Conservation (phyloP, 2,113 vertebrate genomes). For the Tachysurus fulvidraco region DNA sequence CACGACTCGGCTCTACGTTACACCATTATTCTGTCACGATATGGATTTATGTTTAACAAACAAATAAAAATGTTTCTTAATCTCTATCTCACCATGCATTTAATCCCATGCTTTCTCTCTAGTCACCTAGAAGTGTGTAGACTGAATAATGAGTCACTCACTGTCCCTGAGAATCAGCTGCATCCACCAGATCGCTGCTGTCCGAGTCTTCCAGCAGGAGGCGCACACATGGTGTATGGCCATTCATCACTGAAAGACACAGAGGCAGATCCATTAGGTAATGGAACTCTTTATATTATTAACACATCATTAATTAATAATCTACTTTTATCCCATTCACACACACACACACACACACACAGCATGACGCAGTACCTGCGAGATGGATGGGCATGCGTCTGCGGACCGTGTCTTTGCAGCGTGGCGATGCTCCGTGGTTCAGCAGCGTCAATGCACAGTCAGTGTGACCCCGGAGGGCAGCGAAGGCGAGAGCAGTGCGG, state of each 20-base stretch:
- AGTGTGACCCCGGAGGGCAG: slow-evolving; percentile 84
- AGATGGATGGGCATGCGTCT: slow-evolving; percentile 87
- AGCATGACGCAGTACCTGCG: slow-evolving; percentile 74
- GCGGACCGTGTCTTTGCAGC: slow-evolving; percentile 79
- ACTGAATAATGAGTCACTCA: slow-evolving; percentile 70
- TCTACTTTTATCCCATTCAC: not conserved
- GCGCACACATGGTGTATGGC: slow-evolving; percentile 89
- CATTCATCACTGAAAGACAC: slow-evolving; percentile 85
- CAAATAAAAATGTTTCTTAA: not conserved
- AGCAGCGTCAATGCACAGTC: slow-evolving; percentile 92
- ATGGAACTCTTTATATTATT: not conserved
- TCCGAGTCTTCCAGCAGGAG: slow-evolving; percentile 89
- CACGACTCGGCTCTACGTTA: not conserved
- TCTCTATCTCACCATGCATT: too few relatives aligned
- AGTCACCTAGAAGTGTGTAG: not conserved
- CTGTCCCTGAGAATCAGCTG: slow-evolving; percentile 93
- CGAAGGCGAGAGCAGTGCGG: slow-evolving; percentile 87
- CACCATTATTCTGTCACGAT: not conserved
- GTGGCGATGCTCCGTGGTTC: slow-evolving; percentile 87
- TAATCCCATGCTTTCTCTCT: not conserved
- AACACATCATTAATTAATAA: not conserved
- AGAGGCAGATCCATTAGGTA: not conserved
- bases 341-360: not conserved
- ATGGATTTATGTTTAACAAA: not conserved
- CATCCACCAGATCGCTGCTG: slow-evolving; percentile 78